Percentiles rank a stretch among this genome's conserved stretches.
phyloP scores from a whole-genome alignment of 37 sponge, comb jelly and placozoan species.

The Dysidea cf. avara region DNA sequence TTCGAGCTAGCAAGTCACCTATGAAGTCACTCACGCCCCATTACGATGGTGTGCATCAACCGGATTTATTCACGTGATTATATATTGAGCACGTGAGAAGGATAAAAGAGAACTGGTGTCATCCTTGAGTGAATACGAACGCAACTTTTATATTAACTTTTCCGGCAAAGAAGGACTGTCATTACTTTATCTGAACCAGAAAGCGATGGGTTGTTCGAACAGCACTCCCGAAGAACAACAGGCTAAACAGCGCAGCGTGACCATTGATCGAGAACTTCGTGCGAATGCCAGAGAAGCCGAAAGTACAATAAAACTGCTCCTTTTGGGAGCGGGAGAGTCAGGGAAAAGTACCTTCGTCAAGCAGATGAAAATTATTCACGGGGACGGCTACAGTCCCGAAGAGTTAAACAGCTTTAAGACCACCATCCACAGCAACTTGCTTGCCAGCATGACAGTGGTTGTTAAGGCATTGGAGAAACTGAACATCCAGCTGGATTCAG shows the following conservation, averaged over 20 bases:
- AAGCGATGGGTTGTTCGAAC: conserved; percentile 50
- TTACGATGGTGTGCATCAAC: too few relatives aligned
- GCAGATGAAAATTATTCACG: conserved; percentile 99
- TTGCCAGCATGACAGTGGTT: conserved; percentile 84
- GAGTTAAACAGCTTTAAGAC: conserved; percentile 81
- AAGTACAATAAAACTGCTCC: conserved; percentile 90
- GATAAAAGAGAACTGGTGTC: too few relatives aligned
- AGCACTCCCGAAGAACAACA: conserved; percentile 76
- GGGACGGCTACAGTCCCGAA: conserved; percentile 81
- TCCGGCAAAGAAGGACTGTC: too few relatives aligned
- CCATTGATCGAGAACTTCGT: conserved; percentile 80
- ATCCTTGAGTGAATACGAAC: too few relatives aligned
- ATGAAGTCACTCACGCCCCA: too few relatives aligned
- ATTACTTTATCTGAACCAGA: too few relatives aligned
- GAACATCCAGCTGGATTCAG: conserved; percentile 50
- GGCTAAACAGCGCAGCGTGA: conserved; percentile 62
- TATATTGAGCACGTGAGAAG: too few relatives aligned
- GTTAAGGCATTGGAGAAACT: conserved; percentile 77
- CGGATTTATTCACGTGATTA: too few relatives aligned
- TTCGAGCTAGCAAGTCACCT: too few relatives aligned
- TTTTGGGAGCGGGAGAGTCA: conserved; percentile 95
- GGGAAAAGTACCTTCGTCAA: conserved; percentile 98
- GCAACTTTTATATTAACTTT: too few relatives aligned
- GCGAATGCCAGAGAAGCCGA: conserved; percentile 62
- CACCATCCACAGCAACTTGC: conserved; percentile 86